These are phyloP conservation scores for Colossoma macropomum DNA, from an alignment of 2,113 vertebrate genomes.

Conservation along the genomic window DNA sequence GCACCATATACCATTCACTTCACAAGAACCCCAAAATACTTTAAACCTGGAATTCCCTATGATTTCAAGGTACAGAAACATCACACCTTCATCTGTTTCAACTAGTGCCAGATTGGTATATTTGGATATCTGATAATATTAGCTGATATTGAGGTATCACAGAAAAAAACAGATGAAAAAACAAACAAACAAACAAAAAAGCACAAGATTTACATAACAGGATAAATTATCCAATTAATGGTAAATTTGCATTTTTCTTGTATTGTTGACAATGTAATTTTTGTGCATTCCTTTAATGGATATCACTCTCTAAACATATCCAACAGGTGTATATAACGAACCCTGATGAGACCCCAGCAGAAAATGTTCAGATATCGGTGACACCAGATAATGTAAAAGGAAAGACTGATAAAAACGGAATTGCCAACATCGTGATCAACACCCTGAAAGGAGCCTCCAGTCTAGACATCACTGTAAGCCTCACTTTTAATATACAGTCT, in stretches of 20 bases:
- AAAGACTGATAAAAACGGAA: constrained; percentile 61
- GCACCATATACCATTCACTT: constrained; percentile 87
- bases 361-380: constrained; percentile 55
- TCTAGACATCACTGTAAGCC: constrained; percentile 65
- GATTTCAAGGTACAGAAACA: constrained; percentile 78
- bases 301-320: background rate
- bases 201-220: no score
- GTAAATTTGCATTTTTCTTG: no score
- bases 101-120: no score
- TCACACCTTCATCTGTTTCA: no score
- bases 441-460: background rate
- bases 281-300: background rate
- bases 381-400: background rate
- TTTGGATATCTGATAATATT: no score
- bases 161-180: no score
- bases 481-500: background rate
- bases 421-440: constrained; percentile 72
- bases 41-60: constrained; percentile 90
- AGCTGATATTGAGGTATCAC: no score
- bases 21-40: constrained; percentile 86
- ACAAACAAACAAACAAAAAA: no score
- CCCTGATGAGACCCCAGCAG: constrained; percentile 77
- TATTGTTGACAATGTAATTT: no score
- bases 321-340: constrained; percentile 76
- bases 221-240: no score